Evolutionary conservation across 2,888 invertebrate genomes (phyloP).

Genomic region (Cryptocheilus praepositus): DNA sequence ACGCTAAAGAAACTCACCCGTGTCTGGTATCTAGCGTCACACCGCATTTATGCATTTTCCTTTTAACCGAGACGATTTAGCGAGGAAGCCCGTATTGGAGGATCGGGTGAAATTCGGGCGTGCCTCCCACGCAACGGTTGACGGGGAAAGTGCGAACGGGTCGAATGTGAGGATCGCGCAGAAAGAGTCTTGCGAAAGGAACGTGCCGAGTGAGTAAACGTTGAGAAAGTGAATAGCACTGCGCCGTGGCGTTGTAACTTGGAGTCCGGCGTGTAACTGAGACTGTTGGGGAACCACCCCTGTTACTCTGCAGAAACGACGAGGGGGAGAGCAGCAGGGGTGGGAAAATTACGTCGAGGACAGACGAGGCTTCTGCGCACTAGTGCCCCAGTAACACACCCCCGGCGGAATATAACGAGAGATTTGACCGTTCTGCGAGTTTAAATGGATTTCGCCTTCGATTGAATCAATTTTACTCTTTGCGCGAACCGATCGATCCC

Average conservation of each 20-base stretch:
- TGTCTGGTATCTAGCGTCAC: no score
- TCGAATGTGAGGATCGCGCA: no score
- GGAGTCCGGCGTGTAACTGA: conserved; percentile 56
- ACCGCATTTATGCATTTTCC: no score
- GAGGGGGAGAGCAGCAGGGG: conserved; percentile 34
- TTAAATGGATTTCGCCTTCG: no score
- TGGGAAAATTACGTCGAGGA: conserved; percentile 60
- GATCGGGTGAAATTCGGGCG: no score
- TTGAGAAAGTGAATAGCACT: conserved; percentile 55
- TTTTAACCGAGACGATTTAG: no score
- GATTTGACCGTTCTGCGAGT: conserved; percentile 41
- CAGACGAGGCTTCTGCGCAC: conserved; percentile 68
- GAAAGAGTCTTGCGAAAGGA: conserved; percentile 1
- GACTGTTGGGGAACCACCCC: conserved; percentile 66
- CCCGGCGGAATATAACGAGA: conserved; percentile 55
- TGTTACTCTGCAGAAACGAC: conserved; percentile 44
- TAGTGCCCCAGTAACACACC: conserved; percentile 72
- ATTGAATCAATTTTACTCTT: no score
- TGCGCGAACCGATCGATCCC: no score
- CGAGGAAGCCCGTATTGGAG: no score
- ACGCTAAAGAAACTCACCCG: no score
- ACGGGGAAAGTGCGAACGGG: no score
- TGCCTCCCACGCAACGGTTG: no score
- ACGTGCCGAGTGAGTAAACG: conserved; percentile 46
- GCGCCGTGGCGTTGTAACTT: conserved; percentile 47